Percentiles rank a stretch among this genome's conserved stretches.
phyloP scores from a whole-genome alignment of 1,140 invertebrate species.

The Cyclargus thomasi region DNA sequence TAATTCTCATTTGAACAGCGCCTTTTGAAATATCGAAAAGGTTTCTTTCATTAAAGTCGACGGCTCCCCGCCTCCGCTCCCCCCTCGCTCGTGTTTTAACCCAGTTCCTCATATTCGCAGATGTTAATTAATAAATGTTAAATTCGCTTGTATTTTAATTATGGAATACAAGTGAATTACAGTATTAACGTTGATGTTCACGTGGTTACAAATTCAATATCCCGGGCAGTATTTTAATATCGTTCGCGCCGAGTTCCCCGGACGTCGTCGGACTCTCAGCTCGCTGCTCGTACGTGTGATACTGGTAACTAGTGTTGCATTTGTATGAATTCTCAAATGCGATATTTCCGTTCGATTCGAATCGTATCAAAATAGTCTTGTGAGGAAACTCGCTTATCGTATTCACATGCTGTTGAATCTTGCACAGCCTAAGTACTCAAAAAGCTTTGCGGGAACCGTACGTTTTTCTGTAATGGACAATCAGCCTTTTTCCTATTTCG shows the following conservation, averaged over 20 bases:
- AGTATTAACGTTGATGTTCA: too few species aligned
- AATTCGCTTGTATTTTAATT: neutral
- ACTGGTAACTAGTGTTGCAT: too few species aligned
- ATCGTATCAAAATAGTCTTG: neutral
- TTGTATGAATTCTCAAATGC: neutral
- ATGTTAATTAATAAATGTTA: neutral
- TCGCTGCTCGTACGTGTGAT: neutral
- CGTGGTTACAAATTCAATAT: neutral
- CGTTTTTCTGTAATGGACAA: too few species aligned
- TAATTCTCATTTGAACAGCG: constrained; percentile 6
- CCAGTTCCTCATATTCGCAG: neutral
- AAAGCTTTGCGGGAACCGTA: too few species aligned
- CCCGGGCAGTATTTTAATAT: neutral
- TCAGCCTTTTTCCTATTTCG: too few species aligned
- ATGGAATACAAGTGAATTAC: neutral
- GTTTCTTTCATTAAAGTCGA: neutral
- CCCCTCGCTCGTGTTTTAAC: neutral
- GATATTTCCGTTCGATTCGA: neutral
- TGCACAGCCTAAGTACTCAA: neutral
- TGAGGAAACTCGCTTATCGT: neutral
- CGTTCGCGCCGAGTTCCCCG: neutral
- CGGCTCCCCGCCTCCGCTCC: neutral
- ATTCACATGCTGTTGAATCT: neutral
- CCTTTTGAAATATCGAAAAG: constrained; percentile 1
- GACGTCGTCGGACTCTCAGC: neutral